A percentile compares a stretch with the other conserved stretches of the same genome.
phyloP scores from a whole-genome alignment of 1,140 invertebrate genomes.

The Brachionus rotundiformis region DNA sequence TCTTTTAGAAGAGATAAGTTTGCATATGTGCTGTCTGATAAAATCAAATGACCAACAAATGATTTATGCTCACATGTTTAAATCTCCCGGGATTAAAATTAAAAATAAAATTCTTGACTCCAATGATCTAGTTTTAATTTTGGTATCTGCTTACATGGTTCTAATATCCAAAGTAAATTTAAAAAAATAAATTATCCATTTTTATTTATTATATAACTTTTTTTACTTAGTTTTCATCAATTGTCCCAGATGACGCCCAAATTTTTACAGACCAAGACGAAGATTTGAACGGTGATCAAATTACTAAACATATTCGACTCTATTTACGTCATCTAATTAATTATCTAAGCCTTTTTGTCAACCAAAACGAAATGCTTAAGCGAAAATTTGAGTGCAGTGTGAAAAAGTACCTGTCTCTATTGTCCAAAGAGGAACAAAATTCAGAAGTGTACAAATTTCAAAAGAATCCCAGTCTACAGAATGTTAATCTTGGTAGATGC shows the following conservation, averaged over 20 bases:
- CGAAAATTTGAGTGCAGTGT: not conserved
- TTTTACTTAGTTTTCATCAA: not conserved
- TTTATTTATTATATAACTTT: not conserved
- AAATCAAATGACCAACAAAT: constrained; percentile 1
- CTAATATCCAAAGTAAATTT: not conserved
- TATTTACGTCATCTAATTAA: not conserved
- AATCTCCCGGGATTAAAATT: not conserved
- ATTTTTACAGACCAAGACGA: not conserved
- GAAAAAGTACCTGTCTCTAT: not conserved
- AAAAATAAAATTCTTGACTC: not conserved
- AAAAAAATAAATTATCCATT: too few relatives aligned
- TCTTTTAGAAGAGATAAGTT: not conserved
- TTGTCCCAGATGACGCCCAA: not conserved
- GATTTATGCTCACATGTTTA: not conserved
- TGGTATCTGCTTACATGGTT: constrained; percentile 7
- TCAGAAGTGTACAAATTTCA: not conserved
- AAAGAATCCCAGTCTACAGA: not conserved
- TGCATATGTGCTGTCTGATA: not conserved
- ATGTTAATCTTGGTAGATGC: not conserved
- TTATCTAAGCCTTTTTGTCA: not conserved
- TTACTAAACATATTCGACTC: not conserved
- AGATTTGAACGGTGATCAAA: not conserved
- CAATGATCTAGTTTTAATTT: constrained; percentile 3
- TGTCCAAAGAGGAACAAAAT: not conserved
- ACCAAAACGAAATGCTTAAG: not conserved